Evolutionary conservation across 2,888 invertebrate genomes (phyloP).

Genomic region (Patella caerulea): DNA sequence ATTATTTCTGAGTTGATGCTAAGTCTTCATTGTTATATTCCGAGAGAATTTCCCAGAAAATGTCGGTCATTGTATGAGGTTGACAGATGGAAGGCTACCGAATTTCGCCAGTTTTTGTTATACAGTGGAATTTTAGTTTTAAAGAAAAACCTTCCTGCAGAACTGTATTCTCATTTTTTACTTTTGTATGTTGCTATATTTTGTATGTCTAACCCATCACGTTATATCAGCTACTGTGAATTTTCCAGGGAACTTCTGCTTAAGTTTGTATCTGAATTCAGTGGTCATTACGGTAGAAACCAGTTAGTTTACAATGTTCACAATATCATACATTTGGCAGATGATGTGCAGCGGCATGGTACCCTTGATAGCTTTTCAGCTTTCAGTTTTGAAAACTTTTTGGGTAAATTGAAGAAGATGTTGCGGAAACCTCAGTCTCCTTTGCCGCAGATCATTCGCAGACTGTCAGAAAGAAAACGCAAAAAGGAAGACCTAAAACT

Average conservation of each 20-base stretch:
- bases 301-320: constrained; percentile 20
- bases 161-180: constrained; percentile 45
- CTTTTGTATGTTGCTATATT: constrained; percentile 42
- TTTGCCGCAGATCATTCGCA: not conserved
- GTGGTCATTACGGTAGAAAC: constrained; percentile 30
- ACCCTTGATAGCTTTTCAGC: not conserved
- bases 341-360: constrained; percentile 11
- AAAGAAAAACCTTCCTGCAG: constrained; percentile 26
- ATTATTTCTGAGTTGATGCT: constrained; percentile 38
- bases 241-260: constrained; percentile 36
- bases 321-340: constrained; percentile 14
- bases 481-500: not conserved
- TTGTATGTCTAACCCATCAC: constrained; percentile 34
- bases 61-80: constrained; percentile 41
- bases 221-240: constrained; percentile 19
- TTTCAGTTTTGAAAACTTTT: not conserved
- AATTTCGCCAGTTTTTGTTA: constrained; percentile 53
- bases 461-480: not conserved
- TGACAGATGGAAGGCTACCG: constrained; percentile 56
- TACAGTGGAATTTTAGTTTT: constrained; percentile 51
- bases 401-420: not conserved
- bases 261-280: constrained; percentile 37
- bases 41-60: constrained; percentile 47
- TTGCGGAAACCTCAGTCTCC: not conserved
- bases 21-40: constrained; percentile 28